These are phyloP conservation scores for Echiichthys vipera DNA, from an alignment of 2,797 vertebrate species.

Conservation along the genomic window DNA sequence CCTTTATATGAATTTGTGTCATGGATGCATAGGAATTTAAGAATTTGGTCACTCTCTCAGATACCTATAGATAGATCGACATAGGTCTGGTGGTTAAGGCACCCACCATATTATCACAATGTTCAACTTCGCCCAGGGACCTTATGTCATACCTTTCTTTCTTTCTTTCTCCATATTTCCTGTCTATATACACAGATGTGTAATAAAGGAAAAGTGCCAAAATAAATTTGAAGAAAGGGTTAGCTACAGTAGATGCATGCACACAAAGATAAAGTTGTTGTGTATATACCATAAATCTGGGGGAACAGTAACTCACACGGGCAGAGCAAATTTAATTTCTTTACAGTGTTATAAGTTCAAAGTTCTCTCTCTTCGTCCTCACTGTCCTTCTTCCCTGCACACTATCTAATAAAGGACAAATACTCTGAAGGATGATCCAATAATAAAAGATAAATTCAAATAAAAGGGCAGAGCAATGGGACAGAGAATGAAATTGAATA, in stretches of 20 bases:
- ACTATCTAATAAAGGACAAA: slow-evolving; percentile 45
- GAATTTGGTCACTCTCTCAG: neutral
- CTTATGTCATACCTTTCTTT: neutral
- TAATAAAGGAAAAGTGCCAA: neutral
- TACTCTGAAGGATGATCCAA: slow-evolving; percentile 38
- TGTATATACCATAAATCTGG: neutral
- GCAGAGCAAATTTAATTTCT: slow-evolving; percentile 17
- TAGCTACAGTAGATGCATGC: neutral
- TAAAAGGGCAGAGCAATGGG: slow-evolving; percentile 17
- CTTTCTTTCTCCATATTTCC: neutral
- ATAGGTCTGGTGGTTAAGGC: neutral
- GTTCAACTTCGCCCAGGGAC: neutral
- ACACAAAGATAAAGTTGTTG: neutral
- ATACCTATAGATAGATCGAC: neutral
- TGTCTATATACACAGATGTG: neutral
- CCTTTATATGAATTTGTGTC: neutral
- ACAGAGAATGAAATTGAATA: slow-evolving; percentile 10
- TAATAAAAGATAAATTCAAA: slow-evolving; percentile 48
- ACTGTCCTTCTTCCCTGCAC: slow-evolving; percentile 2
- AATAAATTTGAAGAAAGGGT: neutral
- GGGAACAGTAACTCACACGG: slow-evolving; percentile 3
- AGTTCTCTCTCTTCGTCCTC: slow-evolving; percentile 19
- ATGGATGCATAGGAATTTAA: neutral
- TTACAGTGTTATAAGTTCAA: slow-evolving; percentile 19
- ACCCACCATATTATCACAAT: neutral